Evolutionary conservation across 2,888 invertebrate species (phyloP), one percentile per base, ranked within the genome.

Genomic region (Crioceris asparagi): DNA sequence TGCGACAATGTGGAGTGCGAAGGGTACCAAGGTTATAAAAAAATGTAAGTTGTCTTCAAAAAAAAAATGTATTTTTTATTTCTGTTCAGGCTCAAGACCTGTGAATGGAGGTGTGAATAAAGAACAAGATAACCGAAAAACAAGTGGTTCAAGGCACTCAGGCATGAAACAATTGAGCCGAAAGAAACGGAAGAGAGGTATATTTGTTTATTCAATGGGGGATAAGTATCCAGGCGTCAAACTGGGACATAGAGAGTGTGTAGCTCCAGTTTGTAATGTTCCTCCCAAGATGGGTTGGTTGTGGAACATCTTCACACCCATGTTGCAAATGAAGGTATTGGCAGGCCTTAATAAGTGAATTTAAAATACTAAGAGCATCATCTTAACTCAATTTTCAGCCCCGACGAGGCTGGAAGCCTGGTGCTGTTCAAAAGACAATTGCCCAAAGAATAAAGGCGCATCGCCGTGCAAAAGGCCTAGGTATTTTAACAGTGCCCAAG

Each of bases 231-330:
- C 75, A 42, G 71, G 72, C 1, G 62, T 66, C 0, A 62, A 66
- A 10, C 58, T 71, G 29, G 74, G 77, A 0, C 78, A 78, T 48
- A 69, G 67, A 38, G 54, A 63, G 41, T 79, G 79, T 51, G 57
- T 70, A 2, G 54, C 62, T 17, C 66, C 68, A 0, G 67, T 68
- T 0, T 62, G 65, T 17, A 64, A 69, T 5, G 77, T 80, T 1
- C 79, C 80, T 0, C 59, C 67, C 0, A 60, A 68, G 29, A 79
- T 79, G 79, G 80, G 80, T 0, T 80, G 80, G 80, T 54, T 77
- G 17, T 80, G 80, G 80, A 75, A 64, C 43, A 48, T 55, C 19
- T 53, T 50, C 19, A 53, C 51, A 3, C 56, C 58, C 4, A 51
- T 56, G n/a, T n/a, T n/a, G n/a, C n/a, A n/a, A n/a, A n/a, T n/a